Evolutionary conservation across 2,888 invertebrate species (phyloP).

Genomic region (Entomobrya proxima): DNA sequence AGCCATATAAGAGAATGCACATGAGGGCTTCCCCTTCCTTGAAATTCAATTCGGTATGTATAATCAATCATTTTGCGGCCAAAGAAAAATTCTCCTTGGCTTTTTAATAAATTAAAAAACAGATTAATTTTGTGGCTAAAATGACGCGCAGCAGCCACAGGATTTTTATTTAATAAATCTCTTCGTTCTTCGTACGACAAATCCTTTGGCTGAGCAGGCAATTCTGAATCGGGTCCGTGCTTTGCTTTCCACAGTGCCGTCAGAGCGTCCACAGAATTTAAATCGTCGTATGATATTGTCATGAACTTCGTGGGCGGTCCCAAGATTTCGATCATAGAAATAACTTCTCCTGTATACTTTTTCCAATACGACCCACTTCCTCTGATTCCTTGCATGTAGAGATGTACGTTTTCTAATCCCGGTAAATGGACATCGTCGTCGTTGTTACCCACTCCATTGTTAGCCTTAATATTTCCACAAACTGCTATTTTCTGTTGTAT

Average conservation of each 20-base stretch:
- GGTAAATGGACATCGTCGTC: no score
- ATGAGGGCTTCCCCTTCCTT: conserved; percentile 17
- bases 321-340: conserved; percentile 39
- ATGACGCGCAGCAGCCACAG: conserved; percentile 21
- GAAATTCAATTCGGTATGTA: conserved; percentile 26
- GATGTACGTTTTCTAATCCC: no score
- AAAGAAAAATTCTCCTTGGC: not conserved
- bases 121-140: not conserved
- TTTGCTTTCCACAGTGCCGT: conserved; percentile 18
- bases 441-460: no score
- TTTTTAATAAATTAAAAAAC: not conserved
- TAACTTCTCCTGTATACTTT: conserved; percentile 21
- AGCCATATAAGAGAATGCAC: conserved; percentile 24
- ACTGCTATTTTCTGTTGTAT: no score
- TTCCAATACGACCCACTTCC: conserved; percentile 28
- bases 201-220: not conserved
- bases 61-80: conserved; percentile 6
- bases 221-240: not conserved
- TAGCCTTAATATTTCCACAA: no score
- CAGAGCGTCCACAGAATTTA: conserved; percentile 25
- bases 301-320: conserved; percentile 43
- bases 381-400: no score
- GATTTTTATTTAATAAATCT: not conserved
- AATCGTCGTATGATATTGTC: conserved; percentile 33
- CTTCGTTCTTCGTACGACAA: not conserved